Percentiles rank a stretch among this genome's conserved stretches.
These are phyloP conservation scores for Poeciliopsis infans DNA, from an alignment of 2,797 vertebrate genomes.

Conservation along the genomic window DNA sequence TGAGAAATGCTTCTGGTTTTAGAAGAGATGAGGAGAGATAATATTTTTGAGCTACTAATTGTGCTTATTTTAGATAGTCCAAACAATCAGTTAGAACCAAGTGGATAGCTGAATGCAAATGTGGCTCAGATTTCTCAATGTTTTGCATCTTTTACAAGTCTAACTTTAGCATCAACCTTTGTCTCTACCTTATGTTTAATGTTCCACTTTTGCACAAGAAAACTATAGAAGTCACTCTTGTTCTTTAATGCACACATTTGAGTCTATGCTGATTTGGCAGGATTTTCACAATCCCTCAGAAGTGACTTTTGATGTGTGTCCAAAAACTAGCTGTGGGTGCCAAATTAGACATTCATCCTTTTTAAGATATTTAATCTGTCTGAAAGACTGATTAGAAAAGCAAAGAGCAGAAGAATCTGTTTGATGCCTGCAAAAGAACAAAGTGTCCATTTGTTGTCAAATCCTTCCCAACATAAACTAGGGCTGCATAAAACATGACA, in stretches of 20 bases:
- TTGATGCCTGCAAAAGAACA: neutral
- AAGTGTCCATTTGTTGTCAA: neutral
- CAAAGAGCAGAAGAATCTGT: neutral
- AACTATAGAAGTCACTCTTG: neutral
- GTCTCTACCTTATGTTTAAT: neutral
- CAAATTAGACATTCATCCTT: neutral
- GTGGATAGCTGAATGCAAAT: neutral
- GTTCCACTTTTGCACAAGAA: neutral
- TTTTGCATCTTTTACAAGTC: neutral
- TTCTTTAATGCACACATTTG: neutral
- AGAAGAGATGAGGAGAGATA: neutral
- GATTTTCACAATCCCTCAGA: neutral
- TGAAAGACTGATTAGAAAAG: neutral
- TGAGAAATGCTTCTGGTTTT: slow-evolving; percentile 13
- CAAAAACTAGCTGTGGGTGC: neutral
- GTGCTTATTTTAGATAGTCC: neutral
- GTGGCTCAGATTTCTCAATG: neutral
- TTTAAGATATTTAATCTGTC: neutral
- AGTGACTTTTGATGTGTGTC: neutral
- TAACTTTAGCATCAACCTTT: neutral
- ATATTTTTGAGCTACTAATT: neutral
- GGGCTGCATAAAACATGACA: no score
- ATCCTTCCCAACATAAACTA: no score
- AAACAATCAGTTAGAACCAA: neutral
- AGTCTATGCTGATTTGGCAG: neutral